Percentiles rank a stretch among this genome's conserved stretches.
These are phyloP conservation scores for Camelus bactrianus DNA, from an alignment of 2,113 vertebrate genomes.

Conservation along the genomic window DNA sequence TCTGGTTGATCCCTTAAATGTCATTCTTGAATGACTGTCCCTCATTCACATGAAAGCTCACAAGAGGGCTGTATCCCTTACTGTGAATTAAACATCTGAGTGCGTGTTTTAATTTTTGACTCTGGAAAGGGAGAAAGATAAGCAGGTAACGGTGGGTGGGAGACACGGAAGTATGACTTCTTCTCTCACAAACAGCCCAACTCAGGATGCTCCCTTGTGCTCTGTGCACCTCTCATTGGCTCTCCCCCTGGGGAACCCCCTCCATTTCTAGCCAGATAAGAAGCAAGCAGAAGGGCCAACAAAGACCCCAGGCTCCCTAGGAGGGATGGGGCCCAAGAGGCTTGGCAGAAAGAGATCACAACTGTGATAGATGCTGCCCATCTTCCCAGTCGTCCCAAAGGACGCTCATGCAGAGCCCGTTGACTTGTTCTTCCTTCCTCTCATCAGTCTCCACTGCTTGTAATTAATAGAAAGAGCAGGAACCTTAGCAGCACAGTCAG, in stretches of 20 bases:
- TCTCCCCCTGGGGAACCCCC: rapidly evolving
- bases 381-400: not conserved
- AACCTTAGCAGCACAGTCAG: not conserved
- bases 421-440: not conserved
- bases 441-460: not conserved
- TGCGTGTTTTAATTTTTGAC: not conserved
- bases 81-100: not conserved
- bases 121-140: not conserved
- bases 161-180: not conserved
- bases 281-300: not conserved
- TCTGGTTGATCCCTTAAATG: not conserved
- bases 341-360: not conserved
- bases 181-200: rapidly evolving
- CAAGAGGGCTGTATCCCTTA: not conserved
- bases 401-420: rapidly evolving
- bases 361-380: rapidly evolving
- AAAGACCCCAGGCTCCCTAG: not conserved
- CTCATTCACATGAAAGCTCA: not conserved
- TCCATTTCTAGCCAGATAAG: not conserved
- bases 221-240: rapidly evolving
- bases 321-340: rapidly evolving
- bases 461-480: not conserved
- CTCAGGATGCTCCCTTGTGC: not conserved
- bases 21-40: not conserved
- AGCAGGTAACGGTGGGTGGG: not conserved